Conservation (phyloP, 2,888 invertebrate genomes). For the Drosophila kuntzei region DNA sequence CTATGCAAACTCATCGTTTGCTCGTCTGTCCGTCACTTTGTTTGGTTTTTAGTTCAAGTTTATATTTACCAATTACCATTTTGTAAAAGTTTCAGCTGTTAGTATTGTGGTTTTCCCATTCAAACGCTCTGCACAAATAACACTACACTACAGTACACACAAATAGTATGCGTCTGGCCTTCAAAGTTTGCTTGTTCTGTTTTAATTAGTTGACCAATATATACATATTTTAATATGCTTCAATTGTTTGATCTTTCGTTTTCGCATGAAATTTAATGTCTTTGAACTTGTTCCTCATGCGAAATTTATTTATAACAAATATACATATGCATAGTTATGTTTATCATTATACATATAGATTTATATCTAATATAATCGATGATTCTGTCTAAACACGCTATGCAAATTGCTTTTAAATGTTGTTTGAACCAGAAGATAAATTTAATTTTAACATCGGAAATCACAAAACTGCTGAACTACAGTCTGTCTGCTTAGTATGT, state of each 20-base stretch:
- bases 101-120: constrained; percentile 62
- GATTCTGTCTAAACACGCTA: constrained; percentile 62
- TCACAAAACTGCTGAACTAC: constrained; percentile 1
- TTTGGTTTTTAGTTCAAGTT: constrained; percentile 41
- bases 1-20: constrained; percentile 19
- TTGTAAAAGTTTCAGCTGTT: constrained; percentile 43
- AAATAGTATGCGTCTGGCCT: constrained; percentile 40
- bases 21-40: constrained; percentile 10
- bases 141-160: constrained; percentile 35
- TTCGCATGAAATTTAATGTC: constrained; percentile 37
- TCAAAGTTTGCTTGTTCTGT: constrained; percentile 23
- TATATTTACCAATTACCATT: constrained; percentile 60
- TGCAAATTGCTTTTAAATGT: constrained; percentile 56
- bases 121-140: constrained; percentile 41
- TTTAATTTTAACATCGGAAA: constrained; percentile 8
- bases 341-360: constrained; percentile 13
- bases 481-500: constrained; percentile 20
- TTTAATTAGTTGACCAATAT: constrained; percentile 21
- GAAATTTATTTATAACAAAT: constrained; percentile 15
- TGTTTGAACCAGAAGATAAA: constrained; percentile 22
- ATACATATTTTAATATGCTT: constrained; percentile 4
- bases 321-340: constrained; percentile 13
- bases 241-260: constrained; percentile 52
- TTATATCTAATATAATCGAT: constrained; percentile 42
- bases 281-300: constrained; percentile 54